Evolutionary conservation across 2,797 vertebrate genomes (phyloP).

Genomic region (Pipistrellus pipistrellus): DNA sequence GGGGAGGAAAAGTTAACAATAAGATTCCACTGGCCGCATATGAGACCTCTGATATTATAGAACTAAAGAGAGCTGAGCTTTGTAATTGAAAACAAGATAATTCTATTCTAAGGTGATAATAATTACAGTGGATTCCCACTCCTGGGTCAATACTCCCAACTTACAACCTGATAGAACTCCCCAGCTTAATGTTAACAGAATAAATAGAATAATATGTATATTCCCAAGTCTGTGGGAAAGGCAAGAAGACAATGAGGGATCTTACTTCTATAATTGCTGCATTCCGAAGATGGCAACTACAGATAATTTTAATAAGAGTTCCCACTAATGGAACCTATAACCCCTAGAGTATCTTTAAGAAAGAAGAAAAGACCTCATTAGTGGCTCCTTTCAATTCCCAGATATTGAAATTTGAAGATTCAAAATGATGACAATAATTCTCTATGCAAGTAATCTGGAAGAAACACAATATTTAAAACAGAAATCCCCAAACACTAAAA

Average conservation of each 20-base stretch:
- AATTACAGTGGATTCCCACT: conserved; percentile 56
- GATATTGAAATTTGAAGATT: conserved; percentile 45
- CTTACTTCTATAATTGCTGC: conserved; percentile 21
- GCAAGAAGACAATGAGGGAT: conserved; percentile 4
- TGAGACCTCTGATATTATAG: conserved; percentile 22
- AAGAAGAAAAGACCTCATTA: conserved; percentile 51
- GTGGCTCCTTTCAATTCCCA: conserved; percentile 5
- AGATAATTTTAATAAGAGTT: conserved; percentile 68
- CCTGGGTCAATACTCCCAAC: not conserved
- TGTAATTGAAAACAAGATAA: conserved; percentile 70
- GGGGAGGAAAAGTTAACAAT: not conserved
- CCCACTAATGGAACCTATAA: conserved; percentile 1
- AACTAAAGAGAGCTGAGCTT: conserved; percentile 62
- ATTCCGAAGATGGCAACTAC: conserved; percentile 35
- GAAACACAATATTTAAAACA: conserved; percentile 52
- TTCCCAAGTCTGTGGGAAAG: not conserved
- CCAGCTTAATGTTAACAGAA: conserved; percentile 65
- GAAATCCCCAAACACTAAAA: conserved; percentile 27
- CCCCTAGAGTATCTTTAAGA: conserved; percentile 52
- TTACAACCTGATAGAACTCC: conserved; percentile 60
- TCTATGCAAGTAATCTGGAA: conserved; percentile 21
- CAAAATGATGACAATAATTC: conserved; percentile 54
- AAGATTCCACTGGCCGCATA: not conserved
- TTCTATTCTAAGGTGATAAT: conserved; percentile 65
- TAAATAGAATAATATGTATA: conserved; percentile 70